Percentiles rank a stretch among this genome's conserved stretches.
phyloP scores from a whole-genome alignment of 2,113 vertebrate species.

The Phylloscopus trochiloides region DNA sequence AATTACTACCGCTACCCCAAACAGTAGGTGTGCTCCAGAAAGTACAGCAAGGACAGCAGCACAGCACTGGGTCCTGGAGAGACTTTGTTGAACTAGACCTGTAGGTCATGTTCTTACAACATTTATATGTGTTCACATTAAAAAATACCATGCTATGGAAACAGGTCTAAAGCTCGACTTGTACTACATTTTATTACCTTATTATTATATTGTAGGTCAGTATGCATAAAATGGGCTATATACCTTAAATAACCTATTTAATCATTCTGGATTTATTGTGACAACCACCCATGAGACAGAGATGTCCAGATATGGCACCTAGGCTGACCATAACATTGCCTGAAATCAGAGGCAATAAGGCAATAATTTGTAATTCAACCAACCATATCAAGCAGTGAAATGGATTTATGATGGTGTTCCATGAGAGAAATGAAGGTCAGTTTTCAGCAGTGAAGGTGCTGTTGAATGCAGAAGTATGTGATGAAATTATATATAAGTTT shows the following conservation, averaged over 20 bases:
- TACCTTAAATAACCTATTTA: constrained; percentile 49
- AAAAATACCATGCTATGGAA: neutral
- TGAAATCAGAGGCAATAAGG: constrained; percentile 42
- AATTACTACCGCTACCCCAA: neutral
- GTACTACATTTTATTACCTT: neutral
- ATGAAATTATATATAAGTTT: constrained; percentile 53
- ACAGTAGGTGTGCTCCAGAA: neutral
- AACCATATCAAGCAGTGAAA: constrained; percentile 58
- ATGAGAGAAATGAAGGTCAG: constrained; percentile 63
- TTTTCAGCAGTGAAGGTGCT: constrained; percentile 38
- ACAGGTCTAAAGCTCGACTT: neutral
- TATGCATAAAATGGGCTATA: constrained; percentile 11
- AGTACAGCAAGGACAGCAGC: neutral
- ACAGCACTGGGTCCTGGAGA: neutral
- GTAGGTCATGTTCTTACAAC: neutral
- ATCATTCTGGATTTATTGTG: constrained; percentile 28
- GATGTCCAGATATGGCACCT: neutral
- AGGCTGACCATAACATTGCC: neutral
- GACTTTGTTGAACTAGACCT: neutral
- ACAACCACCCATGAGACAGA: neutral
- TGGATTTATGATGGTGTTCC: constrained; percentile 57
- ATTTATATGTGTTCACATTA: neutral
- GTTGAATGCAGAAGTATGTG: constrained; percentile 41
- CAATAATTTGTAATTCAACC: constrained; percentile 64
- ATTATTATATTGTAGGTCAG: neutral